Percentiles rank a stretch among this genome's conserved stretches.
phyloP scores from a whole-genome alignment of 2,888 invertebrate species.

The Teinopalpus imperialis region DNA sequence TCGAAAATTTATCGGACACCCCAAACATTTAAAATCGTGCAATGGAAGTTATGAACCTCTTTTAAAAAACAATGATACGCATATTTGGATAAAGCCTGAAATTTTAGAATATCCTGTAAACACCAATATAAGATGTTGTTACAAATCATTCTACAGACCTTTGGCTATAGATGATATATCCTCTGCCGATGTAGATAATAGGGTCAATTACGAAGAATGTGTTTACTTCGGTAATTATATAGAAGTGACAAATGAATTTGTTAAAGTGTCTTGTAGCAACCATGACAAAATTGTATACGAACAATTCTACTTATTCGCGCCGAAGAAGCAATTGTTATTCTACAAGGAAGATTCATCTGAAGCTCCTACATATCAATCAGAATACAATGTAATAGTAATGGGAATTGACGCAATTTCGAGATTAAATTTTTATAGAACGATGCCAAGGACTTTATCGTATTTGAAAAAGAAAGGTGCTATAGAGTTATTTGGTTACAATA shows the following conservation, averaged over 20 bases:
- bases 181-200: conserved; percentile 68
- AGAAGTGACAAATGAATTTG: conserved; percentile 83
- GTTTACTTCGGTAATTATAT: conserved; percentile 65
- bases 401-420: conserved; percentile 94
- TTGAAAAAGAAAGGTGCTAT: conserved; percentile 85
- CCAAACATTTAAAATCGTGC: conserved; percentile 75
- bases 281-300: conserved; percentile 77
- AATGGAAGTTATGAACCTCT: conserved; percentile 74
- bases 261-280: conserved; percentile 84
- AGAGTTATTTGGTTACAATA: conserved; percentile 94
- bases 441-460: conserved; percentile 86
- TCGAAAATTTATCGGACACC: conserved; percentile 74
- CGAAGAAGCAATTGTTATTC: conserved; percentile 51
- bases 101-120: conserved; percentile 75
- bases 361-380: conserved; percentile 40
- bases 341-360: conserved; percentile 39
- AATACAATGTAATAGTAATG: conserved; percentile 88
- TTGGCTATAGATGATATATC: conserved; percentile 65
- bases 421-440: conserved; percentile 91
- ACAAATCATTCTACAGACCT: conserved; percentile 81
- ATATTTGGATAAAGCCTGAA: conserved; percentile 77
- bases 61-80: conserved; percentile 81
- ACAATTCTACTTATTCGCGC: conserved; percentile 86
- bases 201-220: conserved; percentile 75
- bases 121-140: conserved; percentile 82